Conservation (phyloP, 1,140 invertebrate genomes). For the Aphelinus atriplicis region DNA sequence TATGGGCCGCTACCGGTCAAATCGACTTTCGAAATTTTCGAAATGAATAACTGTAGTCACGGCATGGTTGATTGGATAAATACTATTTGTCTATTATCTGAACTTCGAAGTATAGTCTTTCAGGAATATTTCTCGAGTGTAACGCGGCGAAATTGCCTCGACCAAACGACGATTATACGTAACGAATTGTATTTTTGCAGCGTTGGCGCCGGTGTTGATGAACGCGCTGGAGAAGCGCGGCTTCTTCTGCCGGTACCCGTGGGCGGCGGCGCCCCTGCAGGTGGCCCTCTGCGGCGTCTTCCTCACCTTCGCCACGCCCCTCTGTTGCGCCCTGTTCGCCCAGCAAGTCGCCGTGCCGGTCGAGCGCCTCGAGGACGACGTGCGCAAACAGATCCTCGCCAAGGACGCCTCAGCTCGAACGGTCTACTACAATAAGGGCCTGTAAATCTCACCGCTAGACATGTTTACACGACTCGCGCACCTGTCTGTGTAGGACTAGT, state of each 20-base stretch:
- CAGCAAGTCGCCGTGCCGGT: slow-evolving; percentile 74
- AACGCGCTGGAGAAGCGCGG: slow-evolving; percentile 72
- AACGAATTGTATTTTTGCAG: slow-evolving; percentile 55
- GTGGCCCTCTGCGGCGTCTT: slow-evolving; percentile 77
- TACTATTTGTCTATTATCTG: no score
- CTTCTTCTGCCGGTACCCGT: slow-evolving; percentile 66
- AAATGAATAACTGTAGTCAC: no score
- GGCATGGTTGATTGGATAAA: no score
- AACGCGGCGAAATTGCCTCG: no score
- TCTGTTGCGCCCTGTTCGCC: slow-evolving; percentile 83
- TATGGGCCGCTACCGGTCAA: no score
- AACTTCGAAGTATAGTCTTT: no score
- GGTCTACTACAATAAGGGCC: slow-evolving; percentile 72
- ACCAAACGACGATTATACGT: no score
- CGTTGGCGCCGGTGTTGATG: slow-evolving; percentile 77
- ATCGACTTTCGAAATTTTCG: no score
- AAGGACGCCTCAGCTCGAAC: slow-evolving; percentile 60
- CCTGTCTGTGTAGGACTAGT: no score
- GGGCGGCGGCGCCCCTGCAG: slow-evolving; percentile 72
- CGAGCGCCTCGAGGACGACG: slow-evolving; percentile 69
- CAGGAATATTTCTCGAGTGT: no score
- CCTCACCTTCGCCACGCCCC: slow-evolving; percentile 83
- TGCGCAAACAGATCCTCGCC: slow-evolving; percentile 64
- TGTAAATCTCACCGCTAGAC: slow-evolving; percentile 55
- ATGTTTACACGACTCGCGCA: no score